Base-by-base conservation (phyloP, 2,888 invertebrate species). In the Andrena haemorrhoa region DNA sequence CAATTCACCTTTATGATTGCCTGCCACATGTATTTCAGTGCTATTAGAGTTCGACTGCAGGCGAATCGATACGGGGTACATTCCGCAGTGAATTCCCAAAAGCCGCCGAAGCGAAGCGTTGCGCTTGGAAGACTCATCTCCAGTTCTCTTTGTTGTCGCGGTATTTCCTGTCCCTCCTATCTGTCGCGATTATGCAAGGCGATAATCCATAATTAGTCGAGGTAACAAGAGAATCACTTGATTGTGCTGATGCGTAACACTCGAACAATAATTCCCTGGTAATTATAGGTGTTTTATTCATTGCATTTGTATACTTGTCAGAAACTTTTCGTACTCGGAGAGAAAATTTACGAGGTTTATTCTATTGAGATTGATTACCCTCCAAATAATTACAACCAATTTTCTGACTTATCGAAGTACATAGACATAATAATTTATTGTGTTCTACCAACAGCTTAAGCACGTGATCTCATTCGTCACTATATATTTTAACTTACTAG, bases 1-100 rank as follows among this genome's bases (percentile, higher is more conserved):
- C 63, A 69, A 76, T 84, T 65, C 53, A 58, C 73, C 70, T 35
- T 69, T 76, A 65, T 65, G 41, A 31, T 66, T 58, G 71, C 56
- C 60, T 47, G 73, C 72, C 79, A 76, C 85, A 79, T 80, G 88
- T 86, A 89, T 87, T 87, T 84, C 85, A 76, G 75, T 81, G 87
- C 86, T 88, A 88, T 90, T 90, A 89, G 83, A 87, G 86, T 89
- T 88, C 83, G 86, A 85, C 88, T 88, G 83, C 87, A 88, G 78
- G 77, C 83, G 83, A 88, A 90, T 90, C 90, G 89, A 90, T 90
- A 89, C 72, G 69, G 65, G 77, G 53, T 84, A 83, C 84, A 89
- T 90, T 89, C 86, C 87, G 82, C 84, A 85, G 82, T 84, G 83
- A 86, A 87, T 87, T 88, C 86, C 56, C 85, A 78, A 85, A 86